A percentile compares a stretch with the other conserved stretches of the same genome.
Evolutionary conservation across 2,797 vertebrate species (phyloP).

Genomic region (Cyclopterus lumpus): DNA sequence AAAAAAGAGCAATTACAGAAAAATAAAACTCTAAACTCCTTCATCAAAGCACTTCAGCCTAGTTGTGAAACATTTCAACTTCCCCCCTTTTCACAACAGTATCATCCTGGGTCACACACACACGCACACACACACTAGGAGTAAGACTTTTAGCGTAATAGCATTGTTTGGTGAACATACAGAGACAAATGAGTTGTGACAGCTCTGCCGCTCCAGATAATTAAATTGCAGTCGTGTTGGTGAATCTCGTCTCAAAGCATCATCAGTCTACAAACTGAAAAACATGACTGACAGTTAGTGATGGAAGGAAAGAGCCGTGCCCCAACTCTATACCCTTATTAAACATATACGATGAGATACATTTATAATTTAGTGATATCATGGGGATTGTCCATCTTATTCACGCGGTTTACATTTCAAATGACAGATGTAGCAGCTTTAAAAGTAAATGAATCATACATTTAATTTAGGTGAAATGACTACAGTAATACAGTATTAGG

Average conservation of each 20-base stretch:
- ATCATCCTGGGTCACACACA: background rate
- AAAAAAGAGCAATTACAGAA: background rate
- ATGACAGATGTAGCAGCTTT: too few relatives aligned
- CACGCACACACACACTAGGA: background rate
- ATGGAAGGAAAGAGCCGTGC: background rate
- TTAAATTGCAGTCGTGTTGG: background rate
- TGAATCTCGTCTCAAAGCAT: background rate
- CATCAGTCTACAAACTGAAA: background rate
- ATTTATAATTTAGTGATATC: too few relatives aligned
- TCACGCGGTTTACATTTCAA: too few relatives aligned
- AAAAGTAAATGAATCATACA: too few relatives aligned
- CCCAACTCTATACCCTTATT: background rate
- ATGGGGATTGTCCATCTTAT: too few relatives aligned
- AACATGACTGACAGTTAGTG: background rate
- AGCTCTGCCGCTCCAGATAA: conserved; percentile 31
- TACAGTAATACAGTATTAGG: background rate
- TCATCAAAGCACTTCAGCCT: background rate
- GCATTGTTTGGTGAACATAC: background rate
- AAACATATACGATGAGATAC: background rate
- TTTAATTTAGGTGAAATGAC: too few relatives aligned
- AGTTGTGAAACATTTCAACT: conserved; percentile 38
- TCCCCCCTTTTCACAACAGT: conserved; percentile 47
- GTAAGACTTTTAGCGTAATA: background rate
- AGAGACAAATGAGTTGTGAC: conserved; percentile 21
- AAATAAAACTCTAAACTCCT: background rate